phyloP scores from a whole-genome alignment of 2,888 invertebrate genomes.

The Erpobdella octoculata region DNA sequence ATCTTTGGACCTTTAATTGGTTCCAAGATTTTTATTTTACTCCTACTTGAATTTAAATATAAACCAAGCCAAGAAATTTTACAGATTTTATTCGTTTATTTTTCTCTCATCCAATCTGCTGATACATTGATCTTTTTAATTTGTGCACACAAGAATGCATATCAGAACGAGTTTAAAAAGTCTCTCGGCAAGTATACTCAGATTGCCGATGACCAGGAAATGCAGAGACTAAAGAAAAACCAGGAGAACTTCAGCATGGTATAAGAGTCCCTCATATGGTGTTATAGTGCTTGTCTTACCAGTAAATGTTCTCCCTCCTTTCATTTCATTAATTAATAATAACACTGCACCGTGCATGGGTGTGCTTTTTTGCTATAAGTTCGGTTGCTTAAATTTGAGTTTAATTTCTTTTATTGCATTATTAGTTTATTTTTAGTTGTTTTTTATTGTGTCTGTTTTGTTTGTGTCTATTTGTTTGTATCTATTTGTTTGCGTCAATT shows the following conservation, averaged over 20 bases:
- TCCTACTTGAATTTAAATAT: neutral
- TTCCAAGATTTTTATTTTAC: neutral
- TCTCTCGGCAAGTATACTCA: slow-evolving; percentile 47
- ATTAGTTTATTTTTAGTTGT: too few relatives aligned
- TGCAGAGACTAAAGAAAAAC: slow-evolving; percentile 79
- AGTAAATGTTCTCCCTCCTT: too few relatives aligned
- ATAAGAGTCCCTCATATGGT: too few relatives aligned
- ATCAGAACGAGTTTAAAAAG: slow-evolving; percentile 72
- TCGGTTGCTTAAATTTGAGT: too few relatives aligned
- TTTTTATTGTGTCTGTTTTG: too few relatives aligned
- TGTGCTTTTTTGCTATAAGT: too few relatives aligned
- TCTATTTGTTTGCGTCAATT: too few relatives aligned
- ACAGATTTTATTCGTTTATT: neutral
- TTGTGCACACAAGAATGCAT: slow-evolving; percentile 62
- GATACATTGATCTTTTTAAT: slow-evolving; percentile 1
- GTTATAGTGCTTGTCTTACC: too few relatives aligned
- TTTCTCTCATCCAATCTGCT: neutral
- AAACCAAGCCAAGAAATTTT: neutral
- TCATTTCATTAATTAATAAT: too few relatives aligned
- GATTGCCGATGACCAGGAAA: slow-evolving; percentile 83
- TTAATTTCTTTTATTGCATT: too few relatives aligned
- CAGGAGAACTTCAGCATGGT: slow-evolving; percentile 89
- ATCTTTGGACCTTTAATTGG: neutral
- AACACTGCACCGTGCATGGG: too few relatives aligned
- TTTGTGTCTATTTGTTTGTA: too few relatives aligned